Conservation (phyloP, 2,888 invertebrate species). For the Sialis fuliginosa region DNA sequence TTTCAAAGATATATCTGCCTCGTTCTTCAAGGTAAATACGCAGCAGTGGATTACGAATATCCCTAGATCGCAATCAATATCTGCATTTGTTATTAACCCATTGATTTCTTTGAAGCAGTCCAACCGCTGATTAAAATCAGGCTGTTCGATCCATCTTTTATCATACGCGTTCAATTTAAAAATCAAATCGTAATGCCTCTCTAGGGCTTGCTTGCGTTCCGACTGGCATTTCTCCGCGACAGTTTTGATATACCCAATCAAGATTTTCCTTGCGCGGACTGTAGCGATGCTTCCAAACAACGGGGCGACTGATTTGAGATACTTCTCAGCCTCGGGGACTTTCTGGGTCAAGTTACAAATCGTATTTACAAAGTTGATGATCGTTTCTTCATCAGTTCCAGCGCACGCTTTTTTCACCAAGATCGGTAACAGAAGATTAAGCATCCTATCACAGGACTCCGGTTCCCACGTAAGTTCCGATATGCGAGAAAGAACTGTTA, state of each 20-base stretch:
- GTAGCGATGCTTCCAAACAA: constrained; percentile 50
- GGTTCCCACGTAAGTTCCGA: constrained; percentile 55
- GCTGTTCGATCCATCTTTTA: constrained; percentile 78
- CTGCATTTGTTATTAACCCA: constrained; percentile 26
- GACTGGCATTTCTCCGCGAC: constrained; percentile 28
- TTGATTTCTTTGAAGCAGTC: constrained; percentile 58
- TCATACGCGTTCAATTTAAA: constrained; percentile 74
- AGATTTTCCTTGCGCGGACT: constrained; percentile 46
- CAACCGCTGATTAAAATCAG: constrained; percentile 70
- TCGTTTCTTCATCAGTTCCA: constrained; percentile 46
- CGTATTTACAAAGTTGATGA: constrained; percentile 51
- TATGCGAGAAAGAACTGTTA: constrained; percentile 55
- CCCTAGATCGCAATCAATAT: constrained; percentile 44
- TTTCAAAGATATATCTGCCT: constrained; percentile 67
- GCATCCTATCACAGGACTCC: constrained; percentile 45
- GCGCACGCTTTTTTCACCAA: constrained; percentile 42
- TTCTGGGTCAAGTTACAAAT: constrained; percentile 57
- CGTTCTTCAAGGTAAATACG: constrained; percentile 55
- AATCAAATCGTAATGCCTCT: constrained; percentile 35
- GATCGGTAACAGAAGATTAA: constrained; percentile 55
- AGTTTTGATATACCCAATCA: constrained; percentile 42
- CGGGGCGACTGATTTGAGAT: constrained; percentile 51
- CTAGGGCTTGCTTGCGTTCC: constrained; percentile 19
- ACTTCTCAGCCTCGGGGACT: constrained; percentile 41
- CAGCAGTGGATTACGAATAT: constrained; percentile 67